A percentile compares a stretch with the other conserved stretches of the same genome.
phyloP scores from a whole-genome alignment of 2,113 vertebrate species.

The Rhabdomys dilectus region DNA sequence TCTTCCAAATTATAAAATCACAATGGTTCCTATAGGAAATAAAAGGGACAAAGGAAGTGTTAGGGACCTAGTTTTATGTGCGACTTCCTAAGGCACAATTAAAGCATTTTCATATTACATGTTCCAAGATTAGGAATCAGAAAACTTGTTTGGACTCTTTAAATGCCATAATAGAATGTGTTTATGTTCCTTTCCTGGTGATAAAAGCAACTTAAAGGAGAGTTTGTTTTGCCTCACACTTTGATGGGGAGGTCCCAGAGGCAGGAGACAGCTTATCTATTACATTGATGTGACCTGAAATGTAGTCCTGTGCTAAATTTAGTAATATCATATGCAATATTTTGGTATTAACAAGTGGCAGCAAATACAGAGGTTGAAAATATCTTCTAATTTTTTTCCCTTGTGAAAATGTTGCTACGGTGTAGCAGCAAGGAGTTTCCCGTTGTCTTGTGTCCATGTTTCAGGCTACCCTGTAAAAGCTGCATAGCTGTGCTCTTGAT shows the following conservation, averaged over 20 bases:
- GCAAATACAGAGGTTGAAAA: not conserved
- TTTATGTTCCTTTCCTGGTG: not conserved
- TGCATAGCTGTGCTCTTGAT: fast-evolving
- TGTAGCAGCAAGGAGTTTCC: not conserved
- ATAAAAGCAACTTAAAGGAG: not conserved
- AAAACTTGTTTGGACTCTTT: not conserved
- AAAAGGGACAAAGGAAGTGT: not conserved
- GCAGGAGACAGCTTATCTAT: not conserved
- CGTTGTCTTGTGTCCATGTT: not conserved
- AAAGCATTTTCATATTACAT: not conserved
- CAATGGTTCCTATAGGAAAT: not conserved
- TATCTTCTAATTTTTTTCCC: not conserved
- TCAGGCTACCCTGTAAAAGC: fast-evolving
- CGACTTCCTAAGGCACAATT: not conserved
- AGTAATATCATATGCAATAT: not conserved
- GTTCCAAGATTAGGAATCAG: not conserved
- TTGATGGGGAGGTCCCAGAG: no score
- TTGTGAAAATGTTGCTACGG: not conserved
- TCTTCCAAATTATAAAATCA: not conserved
- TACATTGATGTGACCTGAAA: not conserved
- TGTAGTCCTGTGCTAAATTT: not conserved
- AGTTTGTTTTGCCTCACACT: not conserved
- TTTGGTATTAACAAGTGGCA: not conserved
- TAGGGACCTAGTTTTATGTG: not conserved
- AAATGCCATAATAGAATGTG: not conserved